Evolutionary conservation across 37 sponge, comb jelly and placozoan genomes (phyloP), one percentile per base, ranked within the genome.

Genomic region (Mnemiopsis leidyi): DNA sequence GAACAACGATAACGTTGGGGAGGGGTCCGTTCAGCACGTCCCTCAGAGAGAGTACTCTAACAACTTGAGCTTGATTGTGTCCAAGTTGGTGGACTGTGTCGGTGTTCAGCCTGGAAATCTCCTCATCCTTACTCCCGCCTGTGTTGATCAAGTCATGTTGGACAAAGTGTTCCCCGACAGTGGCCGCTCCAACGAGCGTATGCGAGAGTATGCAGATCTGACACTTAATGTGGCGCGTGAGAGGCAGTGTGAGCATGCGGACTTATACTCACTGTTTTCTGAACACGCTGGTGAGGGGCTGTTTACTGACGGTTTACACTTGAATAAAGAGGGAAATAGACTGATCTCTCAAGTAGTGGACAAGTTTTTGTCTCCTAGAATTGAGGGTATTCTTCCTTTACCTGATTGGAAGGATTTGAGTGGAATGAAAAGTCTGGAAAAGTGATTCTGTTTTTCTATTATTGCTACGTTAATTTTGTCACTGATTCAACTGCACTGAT

Each of bases 111-210:
- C 90, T n/a, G 48, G 25, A 40, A 38, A 85, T 37, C 32, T 39
- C 18, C 90, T 85, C 28, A 18, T 85, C 29, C 90, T 85, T 3
- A 85, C 90, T n/a, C 90, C 90, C 13, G 48, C 90, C 90, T 40
- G 61, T 18, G 26, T 39, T 0, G 26, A 85, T 61, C 24, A 85
- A 61, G 90, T 36, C 0, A 85, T 85, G 90, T 18, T 36, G 24
- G 2, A 3, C 3, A 1, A 39, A 26, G 5, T 0, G 20, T 21
- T 18, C 25, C 36, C 25, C 2, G 61, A 85, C 25, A 0, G 9
- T 7, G 23, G 7, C 23, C 23, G 90, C 38, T 23, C 24, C 36
- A 85, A 85, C 36, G 29, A 23, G 24, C 2, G 13, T 0, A 20
- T 40, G 40, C 61, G 23, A n/a, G 29, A 39, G 1, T 85, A 85